These are phyloP conservation scores for Anguilla rostrata DNA, from an alignment of 2,113 vertebrate genomes.

Conservation along the genomic window DNA sequence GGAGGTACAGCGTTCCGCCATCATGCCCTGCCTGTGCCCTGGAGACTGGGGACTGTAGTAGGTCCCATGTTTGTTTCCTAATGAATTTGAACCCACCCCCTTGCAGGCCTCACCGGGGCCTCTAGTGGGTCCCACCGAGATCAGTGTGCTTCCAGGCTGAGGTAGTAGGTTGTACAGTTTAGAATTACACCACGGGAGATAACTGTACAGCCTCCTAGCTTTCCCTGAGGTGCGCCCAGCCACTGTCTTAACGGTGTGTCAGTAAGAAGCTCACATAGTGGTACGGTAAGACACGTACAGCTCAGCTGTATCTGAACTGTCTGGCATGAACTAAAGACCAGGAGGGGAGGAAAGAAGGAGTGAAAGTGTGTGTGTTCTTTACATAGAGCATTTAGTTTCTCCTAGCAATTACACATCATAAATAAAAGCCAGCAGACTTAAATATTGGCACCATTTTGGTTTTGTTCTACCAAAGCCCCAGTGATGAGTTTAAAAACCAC, in stretches of 20 bases:
- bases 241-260: background rate
- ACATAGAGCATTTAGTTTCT: background rate
- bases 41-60: too few species aligned
- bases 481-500: too few species aligned
- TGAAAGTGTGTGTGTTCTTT: too few species aligned
- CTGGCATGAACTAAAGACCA: background rate
- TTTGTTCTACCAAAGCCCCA: too few species aligned
- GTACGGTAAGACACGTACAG: background rate
- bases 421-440: too few species aligned
- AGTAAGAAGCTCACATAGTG: slow-evolving; percentile 14
- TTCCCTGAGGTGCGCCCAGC: slow-evolving; percentile 85
- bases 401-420: too few species aligned
- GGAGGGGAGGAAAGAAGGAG: background rate
- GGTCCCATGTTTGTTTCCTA: too few species aligned
- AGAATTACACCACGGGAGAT: slow-evolving; percentile 98
- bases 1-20: background rate
- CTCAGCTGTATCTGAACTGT: background rate
- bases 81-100: too few species aligned
- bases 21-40: background rate
- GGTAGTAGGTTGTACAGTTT: slow-evolving; percentile 99
- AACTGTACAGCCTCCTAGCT: slow-evolving; percentile 99
- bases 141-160: slow-evolving; percentile 88
- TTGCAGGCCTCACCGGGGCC: too few species aligned
- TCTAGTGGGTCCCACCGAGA: background rate
- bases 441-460: too few species aligned